Percentiles rank a stretch among this genome's conserved stretches.
These are phyloP conservation scores for Melinaea marsaeus DNA, from an alignment of 2,888 invertebrate species.

Conservation along the genomic window DNA sequence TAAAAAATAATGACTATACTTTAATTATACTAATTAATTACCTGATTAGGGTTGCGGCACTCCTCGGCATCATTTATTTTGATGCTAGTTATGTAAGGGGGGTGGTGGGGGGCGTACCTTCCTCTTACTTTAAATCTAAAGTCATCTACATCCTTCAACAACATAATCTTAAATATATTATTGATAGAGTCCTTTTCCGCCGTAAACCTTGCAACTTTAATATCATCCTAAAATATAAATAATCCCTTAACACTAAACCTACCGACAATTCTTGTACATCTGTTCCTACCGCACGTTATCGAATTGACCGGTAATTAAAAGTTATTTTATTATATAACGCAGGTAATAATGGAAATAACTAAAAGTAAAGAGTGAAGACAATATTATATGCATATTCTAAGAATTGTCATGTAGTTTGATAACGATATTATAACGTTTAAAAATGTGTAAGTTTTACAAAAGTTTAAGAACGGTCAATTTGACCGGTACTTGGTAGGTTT, in stretches of 20 bases:
- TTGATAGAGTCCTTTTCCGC: conserved; percentile 11
- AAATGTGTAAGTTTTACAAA: too few relatives aligned
- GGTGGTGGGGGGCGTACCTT: conserved; percentile 4
- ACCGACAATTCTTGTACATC: too few relatives aligned
- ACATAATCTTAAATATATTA: conserved; percentile 9
- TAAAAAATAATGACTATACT: too few relatives aligned
- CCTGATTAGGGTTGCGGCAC: conserved; percentile 7
- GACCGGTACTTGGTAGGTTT: too few relatives aligned
- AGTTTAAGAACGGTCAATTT: too few relatives aligned
- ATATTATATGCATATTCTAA: too few relatives aligned
- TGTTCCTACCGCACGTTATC: too few relatives aligned
- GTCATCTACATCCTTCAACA: not conserved
- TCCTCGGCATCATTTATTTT: conserved; percentile 17
- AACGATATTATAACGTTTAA: too few relatives aligned
- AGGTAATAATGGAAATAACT: too few relatives aligned
- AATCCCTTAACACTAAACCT: too few relatives aligned
- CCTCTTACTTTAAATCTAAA: conserved; percentile 10
- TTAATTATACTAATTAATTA: conserved; percentile 10
- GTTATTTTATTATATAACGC: not conserved
- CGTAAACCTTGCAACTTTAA: not conserved
- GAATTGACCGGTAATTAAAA: not conserved
- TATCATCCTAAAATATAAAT: not conserved
- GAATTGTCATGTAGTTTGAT: too few relatives aligned
- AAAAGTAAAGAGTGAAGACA: too few relatives aligned
- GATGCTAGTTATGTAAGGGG: conserved; percentile 17